These are phyloP conservation scores for Halocynthia aurantium DNA, from an alignment of 23 tunicate species.

Conservation along the genomic window DNA sequence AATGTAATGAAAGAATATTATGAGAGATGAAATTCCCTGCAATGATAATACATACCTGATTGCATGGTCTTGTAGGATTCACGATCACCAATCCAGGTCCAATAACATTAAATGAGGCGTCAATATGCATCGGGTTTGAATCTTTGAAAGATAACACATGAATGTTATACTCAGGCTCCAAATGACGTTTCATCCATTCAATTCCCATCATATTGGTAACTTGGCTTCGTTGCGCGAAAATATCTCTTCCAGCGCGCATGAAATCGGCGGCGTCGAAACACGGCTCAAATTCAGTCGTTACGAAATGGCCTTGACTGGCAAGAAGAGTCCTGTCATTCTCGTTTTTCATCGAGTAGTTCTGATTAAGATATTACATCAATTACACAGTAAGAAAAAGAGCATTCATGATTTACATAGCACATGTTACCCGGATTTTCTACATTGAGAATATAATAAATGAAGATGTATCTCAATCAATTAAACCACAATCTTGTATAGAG, in stretches of 20 bases:
- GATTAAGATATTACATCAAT: neutral
- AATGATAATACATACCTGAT: constrained; percentile 59
- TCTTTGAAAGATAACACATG: constrained; percentile 74
- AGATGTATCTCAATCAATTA: no score
- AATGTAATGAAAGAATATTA: neutral
- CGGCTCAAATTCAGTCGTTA: constrained; percentile 95
- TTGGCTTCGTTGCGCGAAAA: constrained; percentile 93
- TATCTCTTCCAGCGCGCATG: constrained; percentile 84
- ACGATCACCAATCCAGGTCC: constrained; percentile 80
- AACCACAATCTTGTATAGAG: no score
- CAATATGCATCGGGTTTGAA: constrained; percentile 97
- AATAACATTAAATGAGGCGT: constrained; percentile 93
- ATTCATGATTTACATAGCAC: no score
- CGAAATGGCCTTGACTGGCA: constrained; percentile 51
- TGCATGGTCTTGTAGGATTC: constrained; percentile 87
- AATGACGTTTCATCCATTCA: constrained; percentile 91
- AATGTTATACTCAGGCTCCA: constrained; percentile 61
- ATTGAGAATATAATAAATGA: no score
- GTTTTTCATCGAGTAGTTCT: constrained; percentile 62
- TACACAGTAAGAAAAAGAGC: no score
- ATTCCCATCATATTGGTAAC: constrained; percentile 83
- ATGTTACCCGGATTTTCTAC: no score
- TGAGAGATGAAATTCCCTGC: no score
- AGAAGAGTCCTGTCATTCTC: constrained; percentile 60
- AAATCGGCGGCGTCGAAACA: constrained; percentile 98